phyloP scores from a whole-genome alignment of 2,888 invertebrate species.

The Lepidochitona cinerea region DNA sequence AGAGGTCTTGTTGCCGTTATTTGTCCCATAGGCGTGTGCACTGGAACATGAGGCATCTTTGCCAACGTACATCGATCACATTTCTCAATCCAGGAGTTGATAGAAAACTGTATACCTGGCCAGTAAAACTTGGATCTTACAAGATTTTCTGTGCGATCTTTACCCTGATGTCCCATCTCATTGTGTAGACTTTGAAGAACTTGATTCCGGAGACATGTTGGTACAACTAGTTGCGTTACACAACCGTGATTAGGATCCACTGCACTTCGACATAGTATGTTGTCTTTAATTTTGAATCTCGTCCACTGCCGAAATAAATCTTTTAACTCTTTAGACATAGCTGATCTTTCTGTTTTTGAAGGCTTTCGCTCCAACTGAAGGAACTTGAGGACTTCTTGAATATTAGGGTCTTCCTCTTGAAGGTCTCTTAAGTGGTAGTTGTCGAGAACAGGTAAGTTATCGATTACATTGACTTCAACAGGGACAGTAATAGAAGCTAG shows the following conservation, averaged over 20 bases:
- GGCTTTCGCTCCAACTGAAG: background rate
- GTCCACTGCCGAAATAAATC: background rate
- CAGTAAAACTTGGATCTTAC: constrained; percentile 14
- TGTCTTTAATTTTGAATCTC: background rate
- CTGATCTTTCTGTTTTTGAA: background rate
- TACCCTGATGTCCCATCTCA: constrained; percentile 22
- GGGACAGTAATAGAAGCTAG: too few species aligned
- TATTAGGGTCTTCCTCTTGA: background rate
- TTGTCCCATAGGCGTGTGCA: constrained; percentile 8
- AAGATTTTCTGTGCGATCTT: constrained; percentile 7
- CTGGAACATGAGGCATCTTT: constrained; percentile 8
- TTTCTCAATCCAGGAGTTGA: constrained; percentile 8
- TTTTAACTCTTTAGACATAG: background rate
- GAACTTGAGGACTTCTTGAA: background rate
- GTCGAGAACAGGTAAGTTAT: too few species aligned
- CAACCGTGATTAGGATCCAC: constrained; percentile 3
- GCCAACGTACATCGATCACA: constrained; percentile 16
- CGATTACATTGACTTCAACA: too few species aligned
- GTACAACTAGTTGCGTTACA: constrained; percentile 14
- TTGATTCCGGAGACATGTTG: background rate
- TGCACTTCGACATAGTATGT: constrained; percentile 13
- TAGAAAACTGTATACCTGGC: constrained; percentile 17
- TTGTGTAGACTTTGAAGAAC: constrained; percentile 22
- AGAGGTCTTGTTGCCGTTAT: constrained; percentile 12
- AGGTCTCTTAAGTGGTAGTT: constrained; percentile 1